A percentile compares a stretch with the other conserved stretches of the same genome.
These are phyloP conservation scores for Shinisaurus crocodilurus DNA, from an alignment of 2,113 vertebrate genomes.

Conservation along the genomic window DNA sequence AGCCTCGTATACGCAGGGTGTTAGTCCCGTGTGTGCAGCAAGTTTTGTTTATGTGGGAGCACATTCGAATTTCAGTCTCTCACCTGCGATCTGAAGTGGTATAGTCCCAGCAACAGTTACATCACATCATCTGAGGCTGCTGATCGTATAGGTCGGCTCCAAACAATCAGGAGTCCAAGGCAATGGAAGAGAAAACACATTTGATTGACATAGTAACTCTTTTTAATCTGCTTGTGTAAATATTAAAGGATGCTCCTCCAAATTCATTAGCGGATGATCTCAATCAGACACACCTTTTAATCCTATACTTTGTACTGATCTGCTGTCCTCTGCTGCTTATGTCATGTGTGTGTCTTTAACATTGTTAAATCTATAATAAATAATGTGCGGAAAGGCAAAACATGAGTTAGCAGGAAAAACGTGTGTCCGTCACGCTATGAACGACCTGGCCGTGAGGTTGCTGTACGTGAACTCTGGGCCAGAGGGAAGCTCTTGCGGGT, in stretches of 20 bases:
- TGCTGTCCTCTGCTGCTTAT: not conserved
- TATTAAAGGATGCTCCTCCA: not conserved
- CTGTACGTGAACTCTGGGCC: not conserved
- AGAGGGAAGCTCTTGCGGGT: not conserved
- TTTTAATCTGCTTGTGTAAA: not conserved
- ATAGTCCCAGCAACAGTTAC: not conserved
- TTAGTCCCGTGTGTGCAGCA: not conserved
- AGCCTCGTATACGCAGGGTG: not conserved
- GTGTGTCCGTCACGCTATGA: no score
- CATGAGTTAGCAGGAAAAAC: rapidly evolving
- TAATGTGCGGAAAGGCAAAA: not conserved
- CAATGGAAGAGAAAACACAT: not conserved
- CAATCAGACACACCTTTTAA: not conserved
- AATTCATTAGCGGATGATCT: not conserved
- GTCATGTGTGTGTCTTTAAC: not conserved
- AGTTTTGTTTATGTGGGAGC: not conserved
- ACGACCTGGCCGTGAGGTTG: not conserved
- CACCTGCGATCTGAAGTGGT: not conserved
- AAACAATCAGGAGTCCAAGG: not conserved
- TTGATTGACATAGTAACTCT: not conserved
- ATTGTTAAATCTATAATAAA: conserved; percentile 5
- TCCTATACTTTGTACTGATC: not conserved
- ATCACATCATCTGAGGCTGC: not conserved
- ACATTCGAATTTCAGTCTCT: not conserved
- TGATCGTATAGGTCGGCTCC: not conserved